Base-by-base conservation (phyloP, 1,140 invertebrate species). In the Latrodectus geometricus region DNA sequence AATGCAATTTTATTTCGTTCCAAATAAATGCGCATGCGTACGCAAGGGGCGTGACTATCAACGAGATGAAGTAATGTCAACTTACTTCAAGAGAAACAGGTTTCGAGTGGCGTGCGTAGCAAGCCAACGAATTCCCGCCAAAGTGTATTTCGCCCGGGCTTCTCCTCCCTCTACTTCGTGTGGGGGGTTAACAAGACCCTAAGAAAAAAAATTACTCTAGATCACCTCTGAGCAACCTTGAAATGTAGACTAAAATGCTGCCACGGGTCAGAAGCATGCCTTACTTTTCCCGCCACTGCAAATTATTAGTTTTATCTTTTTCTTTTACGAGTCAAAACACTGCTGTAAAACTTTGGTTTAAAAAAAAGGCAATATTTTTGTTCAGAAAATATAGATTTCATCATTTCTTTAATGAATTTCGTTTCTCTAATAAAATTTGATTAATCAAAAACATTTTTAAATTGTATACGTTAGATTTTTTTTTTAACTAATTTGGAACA, bases 151-250 rank as follows among this genome's bases (percentile, higher is more conserved):
- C 20, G 65, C 82, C 50, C 68, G 79, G 49, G 79, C 79, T 50
- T 81, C 79, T 54, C 79, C 79, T 81, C 79, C 73, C 73, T 82
- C 74, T 54, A 49, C 17, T 69, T 76, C 54, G 61, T 35, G 56
- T 74, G 72, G 82, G 82, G 82, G 82, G 69, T 54, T 68, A 48
- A 17, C 50, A 52, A 54, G 73, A 76, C 80, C 82, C 82, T 83
- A 61, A 20, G 68, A 61, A 82, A 68, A 61, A n/a, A 61, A 56
- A 15, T 15, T n/a, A 35, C 8, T 68, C 73, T 23, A 9, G 61
- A 75, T 84, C 82, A 68, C 82, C 82, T 84, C 82, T 76, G 82
- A 69, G 21, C 49, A 50, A 84, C 82, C 82, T 84, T 84, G 82
- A 84, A 84, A 61, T 61, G n/a, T 79, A 49, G 65, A 54, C 61